phyloP scores from a whole-genome alignment of 2,113 vertebrate genomes.

The Lamprotornis superbus region DNA sequence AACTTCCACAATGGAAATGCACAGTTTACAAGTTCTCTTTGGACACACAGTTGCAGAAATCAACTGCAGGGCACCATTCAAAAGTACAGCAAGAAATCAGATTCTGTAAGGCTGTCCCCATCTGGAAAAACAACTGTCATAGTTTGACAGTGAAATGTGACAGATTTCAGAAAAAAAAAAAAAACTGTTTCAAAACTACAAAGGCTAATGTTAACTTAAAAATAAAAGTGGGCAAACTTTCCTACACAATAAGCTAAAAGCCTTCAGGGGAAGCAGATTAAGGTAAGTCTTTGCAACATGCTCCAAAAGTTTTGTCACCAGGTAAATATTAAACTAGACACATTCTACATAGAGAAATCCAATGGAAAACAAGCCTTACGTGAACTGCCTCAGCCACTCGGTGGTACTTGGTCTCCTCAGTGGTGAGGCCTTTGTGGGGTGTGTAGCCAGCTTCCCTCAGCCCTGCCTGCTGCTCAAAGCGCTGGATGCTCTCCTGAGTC shows the following conservation, averaged over 20 bases:
- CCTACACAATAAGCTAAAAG: neutral
- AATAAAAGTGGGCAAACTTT: neutral
- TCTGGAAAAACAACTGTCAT: neutral
- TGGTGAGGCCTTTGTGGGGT: constrained; percentile 90
- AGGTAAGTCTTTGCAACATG: neutral
- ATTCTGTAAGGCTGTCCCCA: too few species aligned
- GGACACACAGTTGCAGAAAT: neutral
- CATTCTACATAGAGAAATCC: neutral
- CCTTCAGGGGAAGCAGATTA: neutral
- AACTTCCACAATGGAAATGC: neutral
- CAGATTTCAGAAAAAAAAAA: neutral
- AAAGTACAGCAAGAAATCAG: neutral
- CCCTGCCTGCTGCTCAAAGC: constrained; percentile 91
- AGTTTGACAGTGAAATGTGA: neutral
- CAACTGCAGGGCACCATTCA: neutral
- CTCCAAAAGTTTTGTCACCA: neutral
- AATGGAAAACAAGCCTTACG: constrained; percentile 74
- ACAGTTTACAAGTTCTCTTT: neutral
- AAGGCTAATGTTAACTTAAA: neutral
- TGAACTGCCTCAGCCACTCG: constrained; percentile 84
- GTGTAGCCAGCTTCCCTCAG: constrained; percentile 89
- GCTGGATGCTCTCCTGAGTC: constrained; percentile 90
- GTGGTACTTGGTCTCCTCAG: constrained; percentile 90
- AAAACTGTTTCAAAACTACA: neutral
- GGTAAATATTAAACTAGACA: neutral